Base-by-base conservation (phyloP, 2,888 invertebrate genomes). In the Apantesis nais region DNA sequence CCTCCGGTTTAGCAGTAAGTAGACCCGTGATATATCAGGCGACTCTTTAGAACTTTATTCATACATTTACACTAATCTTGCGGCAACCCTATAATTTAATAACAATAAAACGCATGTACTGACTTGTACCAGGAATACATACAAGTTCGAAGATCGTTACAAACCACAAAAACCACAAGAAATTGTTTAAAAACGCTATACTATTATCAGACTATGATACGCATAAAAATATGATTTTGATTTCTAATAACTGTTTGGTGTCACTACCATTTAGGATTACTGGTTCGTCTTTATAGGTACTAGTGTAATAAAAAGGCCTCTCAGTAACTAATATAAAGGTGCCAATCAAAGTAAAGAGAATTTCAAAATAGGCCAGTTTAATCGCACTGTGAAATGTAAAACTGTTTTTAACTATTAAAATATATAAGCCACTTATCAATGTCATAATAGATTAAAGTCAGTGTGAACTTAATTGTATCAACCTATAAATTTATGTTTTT, bases 401-500 rank as follows among this genome's bases (percentile, higher is more conserved):
- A n/a, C n/a, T 52, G 11, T n/a, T n/a, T n/a, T n/a, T n/a, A 22
- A 22, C 5, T 48, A 52, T 52, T n/a, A n/a, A 52, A 39, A 11
- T 3, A 25, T 25, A 0, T 16, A 16, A 11, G 1, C 44, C 22
- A 0, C 25, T 29, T 44, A 29, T 63, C 11, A 22, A 63, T 16
- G 5, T 31, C 14, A 5, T 22, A 22, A 25, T 16, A 39, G 8
- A 22, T 39, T 19, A 16, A 63, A 44, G 31, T 22, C 9, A 44
- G 22, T 44, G 11, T 7, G 14, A 16, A 58, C 29, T 58, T 16
- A 63, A 44, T 29, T 63, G 44, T 48, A 22, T 25, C 52, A n/a
- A 65, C n/a, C 44, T 31, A 67, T 48, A 67, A 67, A 48, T 48
- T 62, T n/a, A 44, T 60, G 22, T 61, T 69, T 52, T 48, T 39